These are phyloP conservation scores for Callaeas wilsoni DNA, from an alignment of 2,113 vertebrate species.

Conservation along the genomic window DNA sequence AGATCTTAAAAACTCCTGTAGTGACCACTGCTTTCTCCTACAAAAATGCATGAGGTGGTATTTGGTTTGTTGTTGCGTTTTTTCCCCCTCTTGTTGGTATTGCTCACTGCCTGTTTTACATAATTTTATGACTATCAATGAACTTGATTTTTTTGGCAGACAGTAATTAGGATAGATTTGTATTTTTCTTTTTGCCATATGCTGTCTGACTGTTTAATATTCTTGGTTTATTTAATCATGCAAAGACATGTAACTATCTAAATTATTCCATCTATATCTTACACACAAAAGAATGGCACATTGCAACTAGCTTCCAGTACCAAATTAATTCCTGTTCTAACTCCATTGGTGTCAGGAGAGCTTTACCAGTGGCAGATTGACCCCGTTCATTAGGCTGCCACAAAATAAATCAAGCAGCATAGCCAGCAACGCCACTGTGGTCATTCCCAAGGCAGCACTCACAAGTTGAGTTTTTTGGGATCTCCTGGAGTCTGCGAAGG, in stretches of 20 bases:
- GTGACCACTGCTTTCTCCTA: background rate
- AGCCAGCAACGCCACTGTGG: background rate
- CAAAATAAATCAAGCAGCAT: background rate
- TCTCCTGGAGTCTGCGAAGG: background rate
- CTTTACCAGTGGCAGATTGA: background rate
- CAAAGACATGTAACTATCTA: background rate
- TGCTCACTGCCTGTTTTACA: background rate
- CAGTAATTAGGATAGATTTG: background rate
- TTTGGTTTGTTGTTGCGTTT: background rate
- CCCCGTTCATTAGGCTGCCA: background rate
- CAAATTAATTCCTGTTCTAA: background rate
- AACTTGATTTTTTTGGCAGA: background rate
- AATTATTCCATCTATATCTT: background rate
- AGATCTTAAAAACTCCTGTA: background rate
- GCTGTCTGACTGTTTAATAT: background rate
- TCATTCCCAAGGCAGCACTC: background rate
- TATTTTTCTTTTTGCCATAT: background rate
- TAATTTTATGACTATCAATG: background rate
- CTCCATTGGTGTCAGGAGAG: background rate
- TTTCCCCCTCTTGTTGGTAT: background rate
- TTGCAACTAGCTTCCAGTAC: background rate
- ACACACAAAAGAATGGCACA: background rate
- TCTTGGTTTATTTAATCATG: background rate
- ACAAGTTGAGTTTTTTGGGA: background rate
- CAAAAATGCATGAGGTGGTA: background rate